These are phyloP conservation scores for Thrips palmi DNA, from an alignment of 1,140 invertebrate species.

Conservation along the genomic window DNA sequence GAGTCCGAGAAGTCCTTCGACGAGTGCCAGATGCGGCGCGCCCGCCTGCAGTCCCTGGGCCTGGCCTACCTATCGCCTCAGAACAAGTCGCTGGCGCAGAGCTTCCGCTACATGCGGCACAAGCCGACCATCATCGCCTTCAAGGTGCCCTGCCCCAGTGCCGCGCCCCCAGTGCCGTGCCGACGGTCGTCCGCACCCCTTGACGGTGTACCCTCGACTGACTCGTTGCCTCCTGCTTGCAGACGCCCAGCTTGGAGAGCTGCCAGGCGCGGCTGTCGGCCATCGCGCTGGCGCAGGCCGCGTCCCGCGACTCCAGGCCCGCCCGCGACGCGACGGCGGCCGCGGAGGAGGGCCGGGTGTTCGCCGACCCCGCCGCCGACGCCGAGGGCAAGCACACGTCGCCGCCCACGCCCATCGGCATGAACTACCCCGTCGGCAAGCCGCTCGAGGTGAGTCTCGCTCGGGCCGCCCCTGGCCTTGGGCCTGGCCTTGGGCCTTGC, in stretches of 20 bases:
- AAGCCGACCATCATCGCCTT: slow-evolving; percentile 76
- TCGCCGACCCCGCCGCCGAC: slow-evolving; percentile 4
- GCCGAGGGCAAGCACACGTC: slow-evolving; percentile 5
- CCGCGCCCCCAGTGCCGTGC: too few species aligned
- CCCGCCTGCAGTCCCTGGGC: slow-evolving; percentile 40
- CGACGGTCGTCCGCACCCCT: too few species aligned
- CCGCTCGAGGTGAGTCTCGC: slow-evolving; percentile 58
- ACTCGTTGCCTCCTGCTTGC: too few species aligned
- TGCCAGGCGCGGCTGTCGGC: slow-evolving; percentile 27
- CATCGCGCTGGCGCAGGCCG: slow-evolving; percentile 7
- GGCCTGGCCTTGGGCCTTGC: too few species aligned
- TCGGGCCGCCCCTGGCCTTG: too few species aligned
- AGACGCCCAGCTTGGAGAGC: slow-evolving; percentile 39
- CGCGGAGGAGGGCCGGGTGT: slow-evolving; percentile 10
- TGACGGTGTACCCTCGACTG: slow-evolving; percentile 6
- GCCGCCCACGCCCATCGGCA: slow-evolving; percentile 20
- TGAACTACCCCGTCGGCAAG: slow-evolving; percentile 60
- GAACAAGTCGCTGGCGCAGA: slow-evolving; percentile 56
- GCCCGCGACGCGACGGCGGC: slow-evolving; percentile 7
- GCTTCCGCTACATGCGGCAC: slow-evolving; percentile 67
- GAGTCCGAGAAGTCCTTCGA: slow-evolving; percentile 62
- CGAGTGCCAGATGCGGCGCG: slow-evolving; percentile 39
- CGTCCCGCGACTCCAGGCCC: not conserved
- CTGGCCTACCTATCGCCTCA: slow-evolving; percentile 51
- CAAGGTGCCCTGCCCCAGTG: slow-evolving; percentile 56